Conservation (phyloP, 2,797 vertebrate species). For the Geotrypetes seraphini region DNA sequence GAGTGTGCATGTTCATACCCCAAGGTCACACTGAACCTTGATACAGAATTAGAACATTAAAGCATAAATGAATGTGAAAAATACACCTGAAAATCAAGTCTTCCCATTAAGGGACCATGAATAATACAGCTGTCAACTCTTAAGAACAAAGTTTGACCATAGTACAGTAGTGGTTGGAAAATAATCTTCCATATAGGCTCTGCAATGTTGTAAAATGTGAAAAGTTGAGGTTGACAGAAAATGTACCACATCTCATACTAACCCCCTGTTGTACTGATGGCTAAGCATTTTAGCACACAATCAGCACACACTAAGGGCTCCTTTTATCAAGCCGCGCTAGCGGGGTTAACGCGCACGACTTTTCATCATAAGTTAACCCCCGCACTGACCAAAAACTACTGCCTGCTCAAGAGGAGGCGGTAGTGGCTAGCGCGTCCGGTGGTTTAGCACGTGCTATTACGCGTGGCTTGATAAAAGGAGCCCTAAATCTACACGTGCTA, state of each 20-base stretch:
- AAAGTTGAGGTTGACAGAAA: constrained; percentile 2
- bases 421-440: no score
- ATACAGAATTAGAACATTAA: constrained; percentile 13
- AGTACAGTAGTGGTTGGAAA: not conserved
- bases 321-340: no score
- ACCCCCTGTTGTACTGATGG: no score
- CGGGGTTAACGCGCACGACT: no score
- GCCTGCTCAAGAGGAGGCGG: no score
- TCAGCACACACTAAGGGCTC: no score
- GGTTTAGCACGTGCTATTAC: no score
- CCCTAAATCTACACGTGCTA: no score
- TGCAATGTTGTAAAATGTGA: constrained; percentile 2
- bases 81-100: constrained; percentile 10
- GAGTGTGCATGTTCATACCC: constrained; percentile 1
- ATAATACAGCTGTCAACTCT: not conserved
- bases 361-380: no score
- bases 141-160: constrained; percentile 3
- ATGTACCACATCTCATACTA: constrained; percentile 1
- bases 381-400: no score
- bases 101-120: constrained; percentile 6
- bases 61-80: constrained; percentile 11
- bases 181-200: not conserved
- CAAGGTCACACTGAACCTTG: constrained; percentile 20
- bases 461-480: no score
- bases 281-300: no score